Evolutionary conservation across 2,113 vertebrate species (phyloP), one percentile per base, ranked within the genome.

Genomic region (Pardalotus punctatus): DNA sequence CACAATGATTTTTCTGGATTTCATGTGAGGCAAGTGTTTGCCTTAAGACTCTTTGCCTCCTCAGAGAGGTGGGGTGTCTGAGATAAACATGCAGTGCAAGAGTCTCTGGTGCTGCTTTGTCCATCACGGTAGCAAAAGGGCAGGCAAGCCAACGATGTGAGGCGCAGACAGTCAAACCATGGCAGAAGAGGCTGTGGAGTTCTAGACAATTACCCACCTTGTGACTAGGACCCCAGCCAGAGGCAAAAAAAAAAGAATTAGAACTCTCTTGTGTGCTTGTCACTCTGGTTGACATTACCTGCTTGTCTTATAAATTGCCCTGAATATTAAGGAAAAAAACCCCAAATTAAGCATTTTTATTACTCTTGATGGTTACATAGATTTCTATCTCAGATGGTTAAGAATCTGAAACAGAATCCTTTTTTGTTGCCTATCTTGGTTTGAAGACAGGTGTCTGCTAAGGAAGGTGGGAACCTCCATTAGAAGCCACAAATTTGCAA

Each of bases 391-490:
- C 47, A 48, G 28, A 18, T 3, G 2, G 22, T 12, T 60, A 36
- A 66, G 38, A 66, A 80, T 65, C 25, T 76, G 70, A 79, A 93
- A 56, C 5, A 62, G 15, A 77, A 45, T 35, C 14, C 1, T 27
- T 45, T 86, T 85, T 81, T 87, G 17, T 79, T 93, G 16, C 12
- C n/a, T n/a, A n/a, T n/a, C n/a, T n/a, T n/a, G n/a, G n/a, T n/a
- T n/a, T n/a, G n/a, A n/a, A n/a, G n/a, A n/a, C n/a, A n/a, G n/a
- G n/a, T n/a, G n/a, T n/a, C n/a, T n/a, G n/a, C n/a, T n/a, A n/a
- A n/a, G n/a, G n/a, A n/a, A n/a, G n/a, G n/a, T n/a, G n/a, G n/a
- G n/a, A n/a, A n/a, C n/a, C n/a, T n/a, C n/a, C n/a, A n/a, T n/a
- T n/a, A n/a, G n/a, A n/a, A n/a, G n/a, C n/a, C n/a, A n/a, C n/a